A percentile compares a stretch with the other conserved stretches of the same genome.
These are phyloP conservation scores for Mastomys natalensis DNA, from an alignment of 2,113 vertebrate species.

Conservation along the genomic window DNA sequence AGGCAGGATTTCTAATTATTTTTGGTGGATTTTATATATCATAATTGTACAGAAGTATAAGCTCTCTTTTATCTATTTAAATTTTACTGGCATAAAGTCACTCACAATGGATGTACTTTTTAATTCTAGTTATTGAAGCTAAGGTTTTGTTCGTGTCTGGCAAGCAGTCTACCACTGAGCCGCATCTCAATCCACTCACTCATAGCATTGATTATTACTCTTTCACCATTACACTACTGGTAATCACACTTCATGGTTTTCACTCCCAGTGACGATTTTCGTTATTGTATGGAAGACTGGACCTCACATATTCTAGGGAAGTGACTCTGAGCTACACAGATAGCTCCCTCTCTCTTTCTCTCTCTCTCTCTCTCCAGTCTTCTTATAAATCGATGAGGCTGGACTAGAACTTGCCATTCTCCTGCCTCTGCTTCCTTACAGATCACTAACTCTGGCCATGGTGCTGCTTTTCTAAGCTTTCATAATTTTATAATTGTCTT, in stretches of 20 bases:
- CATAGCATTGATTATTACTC: neutral
- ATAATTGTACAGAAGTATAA: neutral
- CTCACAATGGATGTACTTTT: neutral
- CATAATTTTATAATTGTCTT: neutral
- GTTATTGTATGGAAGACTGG: neutral
- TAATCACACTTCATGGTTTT: neutral
- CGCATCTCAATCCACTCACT: neutral
- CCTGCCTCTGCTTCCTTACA: neutral
- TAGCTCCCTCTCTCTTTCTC: neutral
- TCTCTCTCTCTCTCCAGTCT: neutral
- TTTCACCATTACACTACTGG: neutral
- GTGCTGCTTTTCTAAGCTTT: neutral
- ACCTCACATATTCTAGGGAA: neutral
- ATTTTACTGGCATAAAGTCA: neutral
- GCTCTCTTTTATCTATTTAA: slow-evolving; percentile 15
- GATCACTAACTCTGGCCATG: neutral
- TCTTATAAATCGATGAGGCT: neutral
- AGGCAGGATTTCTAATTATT: neutral
- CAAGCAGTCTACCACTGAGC: neutral
- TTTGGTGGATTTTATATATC: neutral
- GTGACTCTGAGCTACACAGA: neutral
- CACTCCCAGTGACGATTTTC: neutral
- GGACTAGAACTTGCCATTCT: neutral
- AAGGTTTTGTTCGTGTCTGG: no score
- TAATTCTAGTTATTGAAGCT: neutral